Evolutionary conservation across 2,797 vertebrate species (phyloP).

Genomic region (Neostethus bicornis): DNA sequence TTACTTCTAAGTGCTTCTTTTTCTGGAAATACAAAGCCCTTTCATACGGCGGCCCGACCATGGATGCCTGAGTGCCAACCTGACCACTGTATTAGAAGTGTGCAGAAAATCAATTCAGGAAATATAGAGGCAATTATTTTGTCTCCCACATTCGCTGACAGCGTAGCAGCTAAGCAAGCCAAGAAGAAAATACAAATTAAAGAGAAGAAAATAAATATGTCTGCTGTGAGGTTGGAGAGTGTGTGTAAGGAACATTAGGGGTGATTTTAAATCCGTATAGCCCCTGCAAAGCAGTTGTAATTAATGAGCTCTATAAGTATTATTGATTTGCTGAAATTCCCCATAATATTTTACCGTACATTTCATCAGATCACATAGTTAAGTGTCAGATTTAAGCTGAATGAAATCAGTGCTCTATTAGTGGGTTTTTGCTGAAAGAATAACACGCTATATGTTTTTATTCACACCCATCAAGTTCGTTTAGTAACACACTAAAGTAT

Average conservation of each 20-base stretch:
- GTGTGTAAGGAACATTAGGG: slow-evolving; percentile 48
- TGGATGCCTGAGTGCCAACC: slow-evolving; percentile 61
- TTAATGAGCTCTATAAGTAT: slow-evolving; percentile 58
- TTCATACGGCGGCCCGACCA: slow-evolving; percentile 56
- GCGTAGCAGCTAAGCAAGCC: slow-evolving; percentile 73
- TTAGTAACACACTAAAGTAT: slow-evolving; percentile 14
- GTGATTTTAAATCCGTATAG: slow-evolving; percentile 51
- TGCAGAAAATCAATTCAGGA: slow-evolving; percentile 81
- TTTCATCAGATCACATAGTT: slow-evolving; percentile 3
- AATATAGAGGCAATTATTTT: slow-evolving; percentile 86
- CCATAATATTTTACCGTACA: slow-evolving; percentile 20
- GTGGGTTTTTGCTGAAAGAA: not conserved
- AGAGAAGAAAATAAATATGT: slow-evolving; percentile 62
- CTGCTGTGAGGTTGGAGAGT: slow-evolving; percentile 38
- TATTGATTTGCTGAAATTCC: slow-evolving; percentile 55
- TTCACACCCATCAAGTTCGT: slow-evolving; percentile 17
- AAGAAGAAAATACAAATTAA: slow-evolving; percentile 72
- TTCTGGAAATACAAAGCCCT: slow-evolving; percentile 54
- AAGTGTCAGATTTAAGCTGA: slow-evolving; percentile 15
- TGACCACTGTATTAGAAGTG: slow-evolving; percentile 78
- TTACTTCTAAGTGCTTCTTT: slow-evolving; percentile 34
- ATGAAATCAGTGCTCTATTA: not conserved
- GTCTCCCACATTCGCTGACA: slow-evolving; percentile 79
- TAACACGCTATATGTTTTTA: not conserved
- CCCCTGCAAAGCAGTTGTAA: slow-evolving; percentile 51